Percentiles rank a stretch among this genome's conserved stretches.
phyloP scores from a whole-genome alignment of 1,140 invertebrate species.

The Eueides isabella region DNA sequence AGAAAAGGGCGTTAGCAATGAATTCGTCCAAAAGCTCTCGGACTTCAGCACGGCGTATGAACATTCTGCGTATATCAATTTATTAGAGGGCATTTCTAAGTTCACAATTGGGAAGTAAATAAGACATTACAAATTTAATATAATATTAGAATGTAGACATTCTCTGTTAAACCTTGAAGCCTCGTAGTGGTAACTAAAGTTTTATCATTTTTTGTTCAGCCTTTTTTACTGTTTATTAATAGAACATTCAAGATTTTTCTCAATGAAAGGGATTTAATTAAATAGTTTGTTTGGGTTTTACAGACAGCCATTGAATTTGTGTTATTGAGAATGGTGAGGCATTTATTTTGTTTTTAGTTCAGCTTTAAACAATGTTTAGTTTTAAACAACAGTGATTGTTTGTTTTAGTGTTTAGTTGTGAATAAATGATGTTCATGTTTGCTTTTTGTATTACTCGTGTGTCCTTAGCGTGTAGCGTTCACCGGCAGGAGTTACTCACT shows the following conservation, averaged over 20 bases:
- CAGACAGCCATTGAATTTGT: conserved; percentile 41
- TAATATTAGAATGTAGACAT: conserved; percentile 8
- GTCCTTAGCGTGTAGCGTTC: background rate
- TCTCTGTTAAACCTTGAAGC: conserved; percentile 35
- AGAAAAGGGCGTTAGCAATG: conserved; percentile 95
- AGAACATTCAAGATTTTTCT: background rate
- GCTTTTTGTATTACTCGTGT: conserved; percentile 35
- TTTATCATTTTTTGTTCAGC: background rate
- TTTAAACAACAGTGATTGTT: conserved; percentile 56
- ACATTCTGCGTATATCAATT: conserved; percentile 92
- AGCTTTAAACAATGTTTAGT: conserved; percentile 71
- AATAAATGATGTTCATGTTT: conserved; percentile 55
- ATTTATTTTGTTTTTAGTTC: conserved; percentile 63
- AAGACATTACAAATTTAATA: background rate
- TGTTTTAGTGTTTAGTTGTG: conserved; percentile 55
- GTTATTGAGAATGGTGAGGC: conserved; percentile 39
- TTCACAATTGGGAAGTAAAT: conserved; percentile 87
- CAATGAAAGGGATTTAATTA: background rate
- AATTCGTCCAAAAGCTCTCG: conserved; percentile 93
- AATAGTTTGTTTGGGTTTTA: conserved; percentile 28
- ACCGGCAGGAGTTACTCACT: no score
- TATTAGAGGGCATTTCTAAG: conserved; percentile 92
- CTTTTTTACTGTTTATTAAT: background rate
- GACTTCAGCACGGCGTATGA: conserved; percentile 95
- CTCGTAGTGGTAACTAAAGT: background rate